These are phyloP conservation scores for Saccostrea echinata DNA, from an alignment of 1,140 invertebrate genomes.

Conservation along the genomic window DNA sequence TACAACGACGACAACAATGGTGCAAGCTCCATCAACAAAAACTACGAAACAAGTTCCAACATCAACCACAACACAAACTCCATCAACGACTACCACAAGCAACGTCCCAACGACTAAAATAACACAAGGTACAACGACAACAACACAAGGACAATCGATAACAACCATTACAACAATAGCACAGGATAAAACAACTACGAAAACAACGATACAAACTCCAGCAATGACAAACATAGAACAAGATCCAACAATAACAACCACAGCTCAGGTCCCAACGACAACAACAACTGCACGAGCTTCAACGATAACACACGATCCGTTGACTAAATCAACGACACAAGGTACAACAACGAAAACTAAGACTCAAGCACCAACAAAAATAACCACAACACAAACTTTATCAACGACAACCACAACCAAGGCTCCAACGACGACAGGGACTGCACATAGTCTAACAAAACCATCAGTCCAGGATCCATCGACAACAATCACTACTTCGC, in stretches of 20 bases:
- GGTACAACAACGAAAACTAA: neutral
- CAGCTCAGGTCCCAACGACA: neutral
- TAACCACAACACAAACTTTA: no score
- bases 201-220: neutral
- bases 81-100: neutral
- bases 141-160: no score
- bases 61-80: neutral
- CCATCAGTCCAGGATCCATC: neutral
- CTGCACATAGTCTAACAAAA: neutral
- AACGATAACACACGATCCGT: neutral
- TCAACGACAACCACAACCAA: no score
- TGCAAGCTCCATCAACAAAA: neutral
- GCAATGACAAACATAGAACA: neutral
- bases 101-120: no score
- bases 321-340: neutral
- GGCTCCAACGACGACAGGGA: neutral
- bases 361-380: neutral
- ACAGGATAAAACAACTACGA: neutral
- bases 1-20: neutral
- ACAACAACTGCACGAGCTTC: neutral
- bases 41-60: neutral
- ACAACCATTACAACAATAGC: neutral
- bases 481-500: neutral
- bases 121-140: neutral
- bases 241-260: neutral